A percentile compares a stretch with the other conserved stretches of the same genome.
These are phyloP conservation scores for Zaprionus lineosus DNA, from an alignment of 2,888 invertebrate species.

Conservation along the genomic window DNA sequence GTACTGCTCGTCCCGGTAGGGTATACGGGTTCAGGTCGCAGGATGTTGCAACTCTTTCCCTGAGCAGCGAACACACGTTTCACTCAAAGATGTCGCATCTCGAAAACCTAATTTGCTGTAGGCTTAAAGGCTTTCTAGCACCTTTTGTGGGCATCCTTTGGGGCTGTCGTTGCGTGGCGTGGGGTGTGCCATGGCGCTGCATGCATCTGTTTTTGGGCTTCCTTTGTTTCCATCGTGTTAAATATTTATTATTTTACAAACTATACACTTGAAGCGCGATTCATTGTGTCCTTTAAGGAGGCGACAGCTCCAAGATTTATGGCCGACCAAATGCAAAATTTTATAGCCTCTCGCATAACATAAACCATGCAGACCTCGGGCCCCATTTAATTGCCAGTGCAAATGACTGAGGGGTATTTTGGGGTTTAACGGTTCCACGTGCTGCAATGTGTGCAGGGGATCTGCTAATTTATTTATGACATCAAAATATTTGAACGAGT, in stretches of 20 bases:
- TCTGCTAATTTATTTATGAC: conserved; percentile 59
- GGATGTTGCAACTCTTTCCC: too few relatives aligned
- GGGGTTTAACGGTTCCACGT: conserved; percentile 57
- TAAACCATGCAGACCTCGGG: conserved; percentile 32
- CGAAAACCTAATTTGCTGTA: conserved; percentile 7
- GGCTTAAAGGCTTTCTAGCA: conserved; percentile 68
- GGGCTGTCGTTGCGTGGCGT: not conserved
- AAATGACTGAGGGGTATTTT: conserved; percentile 37
- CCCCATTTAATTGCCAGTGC: conserved; percentile 67
- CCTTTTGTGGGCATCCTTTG: conserved; percentile 36
- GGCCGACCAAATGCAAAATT: conserved; percentile 52
- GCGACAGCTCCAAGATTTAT: conserved; percentile 66
- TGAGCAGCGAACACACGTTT: too few relatives aligned
- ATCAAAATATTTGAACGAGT: conserved; percentile 23
- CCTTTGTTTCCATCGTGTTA: conserved; percentile 43
- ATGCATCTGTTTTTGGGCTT: too few relatives aligned
- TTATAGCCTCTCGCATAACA: conserved; percentile 39
- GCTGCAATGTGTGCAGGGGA: conserved; percentile 10
- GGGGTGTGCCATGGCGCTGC: conserved; percentile 13
- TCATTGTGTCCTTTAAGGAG: conserved; percentile 42
- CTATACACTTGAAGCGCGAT: conserved; percentile 24
- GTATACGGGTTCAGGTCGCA: too few relatives aligned
- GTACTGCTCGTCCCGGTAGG: too few relatives aligned
- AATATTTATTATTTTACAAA: conserved; percentile 32
- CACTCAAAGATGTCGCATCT: too few relatives aligned